Percentiles rank a stretch among this genome's conserved stretches.
phyloP scores from a whole-genome alignment of 2,113 vertebrate genomes.

The Entomyzon cyanotis region DNA sequence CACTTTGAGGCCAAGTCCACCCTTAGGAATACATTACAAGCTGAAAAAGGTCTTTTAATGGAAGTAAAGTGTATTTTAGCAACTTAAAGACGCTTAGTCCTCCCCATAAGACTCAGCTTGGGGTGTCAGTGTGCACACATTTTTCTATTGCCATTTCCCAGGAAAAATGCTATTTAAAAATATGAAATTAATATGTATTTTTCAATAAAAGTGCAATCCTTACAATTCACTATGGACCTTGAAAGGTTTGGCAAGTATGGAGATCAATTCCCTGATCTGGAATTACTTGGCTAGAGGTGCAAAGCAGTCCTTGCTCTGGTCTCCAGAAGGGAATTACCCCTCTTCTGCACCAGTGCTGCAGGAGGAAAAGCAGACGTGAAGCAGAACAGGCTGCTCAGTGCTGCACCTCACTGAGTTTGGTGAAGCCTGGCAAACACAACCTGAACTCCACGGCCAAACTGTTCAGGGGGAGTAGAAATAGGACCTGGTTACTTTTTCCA shows the following conservation, averaged over 20 bases:
- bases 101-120: not conserved
- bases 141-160: not conserved
- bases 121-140: not conserved
- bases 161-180: not conserved
- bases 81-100: not conserved
- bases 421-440: not conserved
- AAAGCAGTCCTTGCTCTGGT: not conserved
- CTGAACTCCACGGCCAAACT: not conserved
- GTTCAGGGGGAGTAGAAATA: not conserved
- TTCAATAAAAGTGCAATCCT: not conserved
- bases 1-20: not conserved
- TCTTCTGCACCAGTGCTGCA: not conserved
- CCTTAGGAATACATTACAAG: not conserved
- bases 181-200: not conserved
- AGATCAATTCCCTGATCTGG: not conserved
- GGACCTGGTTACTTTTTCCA: conserved; percentile 4
- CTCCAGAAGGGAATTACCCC: not conserved
- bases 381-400: not conserved
- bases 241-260: not conserved
- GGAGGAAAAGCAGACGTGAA: not conserved
- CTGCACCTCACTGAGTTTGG: not conserved
- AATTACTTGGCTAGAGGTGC: not conserved
- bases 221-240: not conserved
- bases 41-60: not conserved
- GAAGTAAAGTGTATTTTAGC: not conserved